Evolutionary conservation across 2,888 invertebrate genomes (phyloP).

Genomic region (Orthosia cruda): DNA sequence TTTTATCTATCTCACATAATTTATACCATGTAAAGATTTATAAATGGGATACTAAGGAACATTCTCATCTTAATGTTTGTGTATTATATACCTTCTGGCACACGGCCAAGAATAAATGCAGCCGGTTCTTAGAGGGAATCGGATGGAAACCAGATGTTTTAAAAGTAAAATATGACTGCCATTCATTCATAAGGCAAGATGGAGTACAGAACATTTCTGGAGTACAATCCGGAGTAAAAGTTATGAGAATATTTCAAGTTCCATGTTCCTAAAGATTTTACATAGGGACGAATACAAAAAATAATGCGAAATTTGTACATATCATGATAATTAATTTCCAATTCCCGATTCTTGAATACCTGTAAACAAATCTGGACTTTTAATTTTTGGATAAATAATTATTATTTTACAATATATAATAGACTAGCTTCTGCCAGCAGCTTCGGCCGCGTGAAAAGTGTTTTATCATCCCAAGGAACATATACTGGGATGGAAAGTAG

Average conservation of each 20-base stretch:
- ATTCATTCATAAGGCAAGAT: constrained; percentile 8
- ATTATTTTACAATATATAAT: no score
- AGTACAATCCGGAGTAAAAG: neutral
- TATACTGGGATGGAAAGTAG: no score
- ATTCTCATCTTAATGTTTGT: constrained; percentile 6
- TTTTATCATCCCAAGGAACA: no score
- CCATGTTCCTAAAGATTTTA: neutral
- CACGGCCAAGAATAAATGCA: constrained; percentile 31
- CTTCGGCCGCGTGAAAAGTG: no score
- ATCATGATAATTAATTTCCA: no score
- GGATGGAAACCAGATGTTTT: constrained; percentile 33
- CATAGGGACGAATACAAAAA: no score
- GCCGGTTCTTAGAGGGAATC: neutral
- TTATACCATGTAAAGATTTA: constrained; percentile 5
- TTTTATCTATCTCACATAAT: constrained; percentile 30
- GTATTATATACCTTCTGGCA: constrained; percentile 13
- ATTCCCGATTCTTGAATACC: no score
- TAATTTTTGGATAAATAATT: no score
- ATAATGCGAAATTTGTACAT: no score
- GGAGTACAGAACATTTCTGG: neutral
- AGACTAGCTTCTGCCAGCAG: no score
- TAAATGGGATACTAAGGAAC: neutral
- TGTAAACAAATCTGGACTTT: no score
- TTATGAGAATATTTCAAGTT: neutral
- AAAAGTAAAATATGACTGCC: constrained; percentile 40